A percentile compares a stretch with the other conserved stretches of the same genome.
These are phyloP conservation scores for Gasterosteus nipponicus DNA, from an alignment of 2,113 vertebrate species.

Conservation along the genomic window DNA sequence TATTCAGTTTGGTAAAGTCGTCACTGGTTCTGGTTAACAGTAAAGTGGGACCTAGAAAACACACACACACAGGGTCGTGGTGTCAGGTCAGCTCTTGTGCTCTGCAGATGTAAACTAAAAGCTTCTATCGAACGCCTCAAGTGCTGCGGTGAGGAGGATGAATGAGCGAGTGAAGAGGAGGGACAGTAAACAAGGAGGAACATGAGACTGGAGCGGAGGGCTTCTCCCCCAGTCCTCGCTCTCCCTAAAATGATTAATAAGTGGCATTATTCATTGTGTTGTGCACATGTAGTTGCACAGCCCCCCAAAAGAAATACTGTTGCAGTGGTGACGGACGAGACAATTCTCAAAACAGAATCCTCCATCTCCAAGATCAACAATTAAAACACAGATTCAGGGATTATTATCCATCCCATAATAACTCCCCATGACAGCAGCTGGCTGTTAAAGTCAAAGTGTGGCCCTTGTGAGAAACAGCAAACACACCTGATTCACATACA, in stretches of 20 bases:
- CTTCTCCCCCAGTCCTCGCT: background rate
- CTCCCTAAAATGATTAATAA: too few relatives aligned
- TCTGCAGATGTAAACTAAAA: constrained; percentile 86
- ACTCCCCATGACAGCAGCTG: too few relatives aligned
- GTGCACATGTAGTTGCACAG: too few relatives aligned
- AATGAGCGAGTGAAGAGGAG: constrained; percentile 4
- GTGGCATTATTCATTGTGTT: too few relatives aligned
- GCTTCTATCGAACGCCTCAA: constrained; percentile 80
- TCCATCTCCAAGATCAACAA: too few relatives aligned
- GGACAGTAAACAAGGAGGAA: constrained; percentile 17
- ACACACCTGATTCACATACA: background rate
- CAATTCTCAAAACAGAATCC: too few relatives aligned
- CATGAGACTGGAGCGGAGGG: constrained; percentile 25
- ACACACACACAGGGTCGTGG: constrained; percentile 25
- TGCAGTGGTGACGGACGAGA: too few relatives aligned
- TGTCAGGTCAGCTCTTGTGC: constrained; percentile 72
- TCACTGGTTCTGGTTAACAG: constrained; percentile 66
- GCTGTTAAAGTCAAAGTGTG: too few relatives aligned
- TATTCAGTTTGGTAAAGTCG: background rate
- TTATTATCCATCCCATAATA: background rate
- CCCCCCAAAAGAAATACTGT: too few relatives aligned
- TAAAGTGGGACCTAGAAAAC: constrained; percentile 56
- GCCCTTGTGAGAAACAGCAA: too few relatives aligned
- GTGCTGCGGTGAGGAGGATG: constrained; percentile 58
- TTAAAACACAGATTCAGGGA: too few relatives aligned